phyloP scores from a whole-genome alignment of 2,888 invertebrate genomes.

The Drosophila testacea region DNA sequence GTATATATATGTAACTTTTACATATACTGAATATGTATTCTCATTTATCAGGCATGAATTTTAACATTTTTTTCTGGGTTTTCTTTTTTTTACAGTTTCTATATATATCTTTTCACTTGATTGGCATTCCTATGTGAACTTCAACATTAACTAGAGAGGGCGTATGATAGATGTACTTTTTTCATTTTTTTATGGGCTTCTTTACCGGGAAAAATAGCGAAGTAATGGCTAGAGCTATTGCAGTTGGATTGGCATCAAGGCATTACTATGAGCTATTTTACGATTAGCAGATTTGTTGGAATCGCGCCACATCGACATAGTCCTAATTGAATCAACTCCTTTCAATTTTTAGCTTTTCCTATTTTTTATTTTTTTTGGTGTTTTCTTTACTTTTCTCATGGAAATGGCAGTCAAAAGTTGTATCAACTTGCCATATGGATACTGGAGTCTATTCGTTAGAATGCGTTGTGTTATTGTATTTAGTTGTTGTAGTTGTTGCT shows the following conservation, averaged over 20 bases:
- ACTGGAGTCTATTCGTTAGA: slow-evolving; percentile 34
- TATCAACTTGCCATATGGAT: slow-evolving; percentile 33
- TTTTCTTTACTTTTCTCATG: slow-evolving; percentile 19
- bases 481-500: slow-evolving; percentile 21
- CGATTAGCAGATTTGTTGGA: slow-evolving; percentile 24
- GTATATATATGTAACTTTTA: slow-evolving; percentile 21
- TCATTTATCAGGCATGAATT: slow-evolving; percentile 58
- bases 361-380: slow-evolving; percentile 28
- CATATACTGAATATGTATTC: slow-evolving; percentile 24
- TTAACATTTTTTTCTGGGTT: slow-evolving; percentile 55
- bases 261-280: slow-evolving; percentile 19
- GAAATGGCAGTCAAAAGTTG: slow-evolving; percentile 18
- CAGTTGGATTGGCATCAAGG: slow-evolving; percentile 26
- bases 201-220: slow-evolving; percentile 22
- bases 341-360: slow-evolving; percentile 8
- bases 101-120: slow-evolving; percentile 50
- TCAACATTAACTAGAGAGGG: slow-evolving; percentile 66
- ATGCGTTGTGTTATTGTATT: slow-evolving; percentile 12
- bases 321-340: slow-evolving; percentile 14
- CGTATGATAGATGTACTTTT: slow-evolving; percentile 30
- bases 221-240: slow-evolving; percentile 25
- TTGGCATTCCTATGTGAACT: slow-evolving; percentile 71
- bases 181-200: slow-evolving; percentile 2
- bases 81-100: slow-evolving; percentile 45
- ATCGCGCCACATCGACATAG: slow-evolving; percentile 22